phyloP scores from a whole-genome alignment of 2,797 vertebrate genomes.

The Eidolon dupreanum region DNA sequence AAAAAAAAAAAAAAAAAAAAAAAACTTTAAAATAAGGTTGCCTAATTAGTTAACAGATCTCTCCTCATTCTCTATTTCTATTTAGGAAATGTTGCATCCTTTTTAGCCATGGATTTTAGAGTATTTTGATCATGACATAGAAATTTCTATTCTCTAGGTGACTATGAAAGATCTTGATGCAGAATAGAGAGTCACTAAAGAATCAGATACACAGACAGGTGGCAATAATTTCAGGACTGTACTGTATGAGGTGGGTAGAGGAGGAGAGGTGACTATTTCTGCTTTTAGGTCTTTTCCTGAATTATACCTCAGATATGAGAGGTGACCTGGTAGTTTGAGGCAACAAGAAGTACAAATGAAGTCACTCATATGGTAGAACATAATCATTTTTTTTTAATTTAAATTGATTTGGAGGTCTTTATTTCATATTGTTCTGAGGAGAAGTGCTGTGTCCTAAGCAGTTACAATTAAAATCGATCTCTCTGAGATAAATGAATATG shows the following conservation, averaged over 20 bases:
- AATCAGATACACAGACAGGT: not conserved
- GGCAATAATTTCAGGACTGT: not conserved
- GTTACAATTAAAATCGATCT: not conserved
- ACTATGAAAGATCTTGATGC: not conserved
- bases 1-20: not conserved
- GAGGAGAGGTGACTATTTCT: not conserved
- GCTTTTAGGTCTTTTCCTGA: not conserved
- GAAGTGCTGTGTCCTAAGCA: not conserved
- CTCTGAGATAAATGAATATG: not conserved
- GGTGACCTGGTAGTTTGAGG: not conserved
- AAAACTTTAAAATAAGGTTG: not conserved
- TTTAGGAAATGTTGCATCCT: not conserved
- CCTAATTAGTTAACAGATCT: not conserved
- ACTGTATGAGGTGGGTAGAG: accelerated
- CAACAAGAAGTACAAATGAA: not conserved
- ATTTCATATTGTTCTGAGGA: not conserved
- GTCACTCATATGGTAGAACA: not conserved
- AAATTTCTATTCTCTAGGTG: not conserved
- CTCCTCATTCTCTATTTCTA: not conserved
- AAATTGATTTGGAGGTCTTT: not conserved
- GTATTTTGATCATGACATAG: not conserved
- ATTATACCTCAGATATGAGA: not conserved
- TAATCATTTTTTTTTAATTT: not conserved
- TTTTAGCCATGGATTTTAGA: not conserved
- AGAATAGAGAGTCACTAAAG: not conserved